phyloP scores from a whole-genome alignment of 2,888 invertebrate genomes.

The Strigamia transsilvanica region DNA sequence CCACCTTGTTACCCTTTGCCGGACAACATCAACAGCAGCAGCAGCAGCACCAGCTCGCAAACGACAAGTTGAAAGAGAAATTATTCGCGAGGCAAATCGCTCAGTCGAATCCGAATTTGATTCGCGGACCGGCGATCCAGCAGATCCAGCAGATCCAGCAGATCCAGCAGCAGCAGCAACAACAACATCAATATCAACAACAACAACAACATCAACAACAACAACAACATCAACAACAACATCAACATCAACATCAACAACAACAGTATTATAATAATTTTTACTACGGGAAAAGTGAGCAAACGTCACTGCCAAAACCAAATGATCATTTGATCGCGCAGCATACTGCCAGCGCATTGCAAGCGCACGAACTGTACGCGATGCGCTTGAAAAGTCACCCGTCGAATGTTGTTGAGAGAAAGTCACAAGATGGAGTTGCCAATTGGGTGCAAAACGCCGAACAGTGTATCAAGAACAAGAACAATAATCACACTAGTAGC shows the following conservation, averaged over 20 bases:
- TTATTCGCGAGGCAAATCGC: background rate
- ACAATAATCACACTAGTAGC: too few relatives aligned
- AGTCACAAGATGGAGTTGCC: too few relatives aligned
- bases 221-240: constrained; percentile 1
- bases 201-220: background rate
- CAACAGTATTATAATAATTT: too few relatives aligned
- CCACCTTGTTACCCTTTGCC: background rate
- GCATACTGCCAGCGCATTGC: too few relatives aligned
- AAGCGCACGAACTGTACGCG: too few relatives aligned
- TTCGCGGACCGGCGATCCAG: background rate
- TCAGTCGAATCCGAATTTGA: background rate
- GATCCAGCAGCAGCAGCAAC: background rate
- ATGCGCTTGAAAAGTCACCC: too few relatives aligned
- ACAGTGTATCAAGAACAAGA: too few relatives aligned
- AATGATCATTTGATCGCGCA: too few relatives aligned
- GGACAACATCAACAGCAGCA: background rate
- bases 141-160: background rate
- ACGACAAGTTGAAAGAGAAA: constrained; percentile 43
- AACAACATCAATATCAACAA: background rate
- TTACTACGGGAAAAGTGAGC: too few relatives aligned
- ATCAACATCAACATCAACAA: background rate
- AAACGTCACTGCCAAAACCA: too few relatives aligned
- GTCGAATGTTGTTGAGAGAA: too few relatives aligned
- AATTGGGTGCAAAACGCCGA: too few relatives aligned
- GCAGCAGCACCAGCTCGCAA: background rate